phyloP scores from a whole-genome alignment of 64 coral and sea anemone species.

The Exaiptasia diaphana region DNA sequence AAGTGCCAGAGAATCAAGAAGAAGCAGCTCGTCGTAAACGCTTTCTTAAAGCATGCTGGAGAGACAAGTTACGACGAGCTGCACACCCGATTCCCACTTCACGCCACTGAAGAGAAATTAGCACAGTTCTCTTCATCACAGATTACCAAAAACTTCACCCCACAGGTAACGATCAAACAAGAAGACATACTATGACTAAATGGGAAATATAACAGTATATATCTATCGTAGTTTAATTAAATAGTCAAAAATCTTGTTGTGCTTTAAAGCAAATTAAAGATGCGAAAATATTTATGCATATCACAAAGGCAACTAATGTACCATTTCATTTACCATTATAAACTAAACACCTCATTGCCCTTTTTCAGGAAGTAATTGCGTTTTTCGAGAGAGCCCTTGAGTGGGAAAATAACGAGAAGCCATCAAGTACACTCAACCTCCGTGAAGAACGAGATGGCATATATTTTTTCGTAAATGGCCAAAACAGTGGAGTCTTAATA shows the following conservation, averaged over 20 bases:
- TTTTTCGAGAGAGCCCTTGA: not conserved
- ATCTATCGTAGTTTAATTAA: no score
- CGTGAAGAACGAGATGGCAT: not conserved
- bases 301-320: no score
- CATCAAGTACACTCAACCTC: not conserved
- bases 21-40: not conserved
- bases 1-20: slow-evolving; percentile 4
- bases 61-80: slow-evolving; percentile 6
- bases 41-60: slow-evolving; percentile 9
- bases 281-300: no score
- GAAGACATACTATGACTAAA: no score
- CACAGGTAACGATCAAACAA: not conserved
- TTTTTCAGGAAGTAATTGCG: not conserved
- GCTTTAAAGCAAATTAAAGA: no score
- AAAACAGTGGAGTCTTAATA: not conserved
- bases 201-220: no score
- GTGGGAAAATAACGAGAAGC: not conserved
- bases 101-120: slow-evolving; percentile 34
- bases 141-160: not conserved
- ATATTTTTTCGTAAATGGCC: not conserved
- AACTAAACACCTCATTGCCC: no score
- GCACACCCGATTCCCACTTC: slow-evolving; percentile 2
- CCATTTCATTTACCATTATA: no score
- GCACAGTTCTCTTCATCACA: slow-evolving; percentile 16
- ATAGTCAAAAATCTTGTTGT: no score